These are phyloP conservation scores for Epirrhoe alternata DNA, from an alignment of 2,888 invertebrate genomes.

Conservation along the genomic window DNA sequence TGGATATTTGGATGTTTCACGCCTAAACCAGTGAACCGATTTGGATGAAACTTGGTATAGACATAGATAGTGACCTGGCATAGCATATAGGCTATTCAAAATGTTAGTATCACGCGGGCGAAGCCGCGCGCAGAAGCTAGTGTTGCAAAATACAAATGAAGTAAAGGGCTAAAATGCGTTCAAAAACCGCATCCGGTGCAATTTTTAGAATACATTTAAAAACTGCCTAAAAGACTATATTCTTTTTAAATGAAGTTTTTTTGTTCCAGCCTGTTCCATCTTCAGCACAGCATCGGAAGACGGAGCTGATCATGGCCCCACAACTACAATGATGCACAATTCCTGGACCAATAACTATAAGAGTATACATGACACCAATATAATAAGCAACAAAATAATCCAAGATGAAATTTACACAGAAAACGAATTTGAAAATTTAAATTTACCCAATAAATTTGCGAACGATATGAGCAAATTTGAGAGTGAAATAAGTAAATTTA, in stretches of 20 bases:
- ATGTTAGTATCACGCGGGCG: too few species aligned
- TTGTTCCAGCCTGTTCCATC: constrained; percentile 73
- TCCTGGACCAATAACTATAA: constrained; percentile 53
- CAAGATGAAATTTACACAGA: constrained; percentile 39
- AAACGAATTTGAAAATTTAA: constrained; percentile 48
- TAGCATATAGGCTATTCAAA: too few species aligned
- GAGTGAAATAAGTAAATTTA: neutral
- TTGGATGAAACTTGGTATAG: too few species aligned
- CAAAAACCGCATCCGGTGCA: too few species aligned
- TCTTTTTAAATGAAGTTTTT: constrained; percentile 5
- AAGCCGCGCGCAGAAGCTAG: too few species aligned
- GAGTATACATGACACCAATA: constrained; percentile 34
- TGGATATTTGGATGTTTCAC: too few species aligned
- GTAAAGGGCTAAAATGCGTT: too few species aligned
- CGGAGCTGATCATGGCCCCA: constrained; percentile 68
- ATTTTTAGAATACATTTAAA: too few species aligned
- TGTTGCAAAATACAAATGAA: too few species aligned
- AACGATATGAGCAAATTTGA: constrained; percentile 39
- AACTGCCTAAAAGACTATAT: too few species aligned
- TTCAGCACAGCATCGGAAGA: constrained; percentile 58
- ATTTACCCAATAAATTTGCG: constrained; percentile 51
- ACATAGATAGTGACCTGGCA: too few species aligned
- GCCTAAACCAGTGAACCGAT: too few species aligned
- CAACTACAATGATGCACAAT: constrained; percentile 39
- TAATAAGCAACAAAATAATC: constrained; percentile 23